Conservation (phyloP, 2,113 vertebrate genomes). For the Halcyon malimbica region DNA sequence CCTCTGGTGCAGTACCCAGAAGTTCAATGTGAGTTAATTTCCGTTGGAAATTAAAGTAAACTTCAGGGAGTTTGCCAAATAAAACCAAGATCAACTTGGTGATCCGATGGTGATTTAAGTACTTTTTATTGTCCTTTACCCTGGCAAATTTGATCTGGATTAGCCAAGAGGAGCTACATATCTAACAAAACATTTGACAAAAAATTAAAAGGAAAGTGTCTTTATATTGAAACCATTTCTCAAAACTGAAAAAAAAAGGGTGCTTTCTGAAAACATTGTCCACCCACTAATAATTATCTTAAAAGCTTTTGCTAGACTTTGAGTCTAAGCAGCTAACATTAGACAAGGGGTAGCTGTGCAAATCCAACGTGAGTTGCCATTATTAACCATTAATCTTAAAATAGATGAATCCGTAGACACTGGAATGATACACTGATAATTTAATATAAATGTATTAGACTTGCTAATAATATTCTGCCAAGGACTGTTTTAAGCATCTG, state of each 20-base stretch:
- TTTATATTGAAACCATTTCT: background rate
- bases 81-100: background rate
- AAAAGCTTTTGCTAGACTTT: background rate
- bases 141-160: background rate
- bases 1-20: background rate
- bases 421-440: constrained; percentile 7
- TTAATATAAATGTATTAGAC: constrained; percentile 6
- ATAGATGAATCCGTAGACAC: constrained; percentile 6
- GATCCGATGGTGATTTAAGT: background rate
- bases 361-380: constrained; percentile 2
- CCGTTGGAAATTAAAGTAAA: background rate
- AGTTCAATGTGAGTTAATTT: background rate
- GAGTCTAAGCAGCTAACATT: background rate
- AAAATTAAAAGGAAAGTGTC: background rate
- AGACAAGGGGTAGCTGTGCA: background rate
- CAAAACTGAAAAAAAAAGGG: background rate
- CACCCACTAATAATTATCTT: background rate
- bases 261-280: background rate
- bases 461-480: background rate
- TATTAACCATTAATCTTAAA: constrained; percentile 38
- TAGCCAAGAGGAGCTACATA: background rate
- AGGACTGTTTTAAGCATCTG: background rate
- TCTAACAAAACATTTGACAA: background rate
- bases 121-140: background rate
- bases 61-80: background rate